Conservation (phyloP, 2,797 vertebrate species). For the Podarcis lilfordi region DNA sequence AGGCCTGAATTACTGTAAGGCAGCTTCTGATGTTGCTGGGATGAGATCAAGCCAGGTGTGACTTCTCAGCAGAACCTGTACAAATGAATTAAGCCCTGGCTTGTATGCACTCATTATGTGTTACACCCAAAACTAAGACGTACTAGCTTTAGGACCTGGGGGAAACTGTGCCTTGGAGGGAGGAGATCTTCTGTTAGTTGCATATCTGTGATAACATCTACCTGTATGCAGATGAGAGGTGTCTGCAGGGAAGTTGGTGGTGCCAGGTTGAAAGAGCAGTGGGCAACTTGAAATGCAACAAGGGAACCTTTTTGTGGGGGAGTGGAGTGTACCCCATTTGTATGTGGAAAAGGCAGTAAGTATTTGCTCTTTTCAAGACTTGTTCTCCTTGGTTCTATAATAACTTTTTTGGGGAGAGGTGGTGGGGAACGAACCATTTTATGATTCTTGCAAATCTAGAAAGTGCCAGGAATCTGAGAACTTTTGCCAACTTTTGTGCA, state of each 20-base stretch:
- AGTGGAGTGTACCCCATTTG: background rate
- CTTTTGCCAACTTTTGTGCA: too few relatives aligned
- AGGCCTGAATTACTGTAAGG: too few relatives aligned
- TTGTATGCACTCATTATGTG: background rate
- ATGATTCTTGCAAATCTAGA: too few relatives aligned
- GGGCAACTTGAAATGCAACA: background rate
- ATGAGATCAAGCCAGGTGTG: too few relatives aligned
- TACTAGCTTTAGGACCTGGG: slow-evolving; percentile 8
- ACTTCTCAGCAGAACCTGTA: background rate
- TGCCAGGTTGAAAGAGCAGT: background rate
- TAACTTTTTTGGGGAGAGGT: background rate
- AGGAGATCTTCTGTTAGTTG: background rate
- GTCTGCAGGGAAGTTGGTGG: background rate
- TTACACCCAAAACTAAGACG: background rate
- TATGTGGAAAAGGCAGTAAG: background rate
- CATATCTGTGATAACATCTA: background rate
- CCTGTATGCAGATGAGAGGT: background rate
- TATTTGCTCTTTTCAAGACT: background rate
- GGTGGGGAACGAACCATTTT: too few relatives aligned
- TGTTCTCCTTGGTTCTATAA: background rate
- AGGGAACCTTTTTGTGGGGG: background rate
- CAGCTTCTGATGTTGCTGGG: too few relatives aligned
- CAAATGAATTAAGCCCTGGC: background rate
- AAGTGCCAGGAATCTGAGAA: too few relatives aligned
- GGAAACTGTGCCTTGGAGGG: background rate